Evolutionary conservation across 2,888 invertebrate genomes (phyloP).

Genomic region (Drosophila lutescens): DNA sequence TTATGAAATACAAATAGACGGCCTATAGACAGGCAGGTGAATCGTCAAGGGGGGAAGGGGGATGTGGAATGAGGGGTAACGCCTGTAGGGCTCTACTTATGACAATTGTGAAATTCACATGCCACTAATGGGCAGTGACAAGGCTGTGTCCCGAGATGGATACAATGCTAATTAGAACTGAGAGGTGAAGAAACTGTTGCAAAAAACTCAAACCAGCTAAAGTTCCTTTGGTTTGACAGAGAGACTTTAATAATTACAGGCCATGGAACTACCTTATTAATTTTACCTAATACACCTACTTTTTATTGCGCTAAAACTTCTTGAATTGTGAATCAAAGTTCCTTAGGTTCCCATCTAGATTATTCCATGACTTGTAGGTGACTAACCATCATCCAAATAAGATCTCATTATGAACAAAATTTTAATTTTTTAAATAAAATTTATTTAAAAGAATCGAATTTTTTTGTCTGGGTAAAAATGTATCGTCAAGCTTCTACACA

Average conservation of each 20-base stretch:
- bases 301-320: background rate
- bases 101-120: constrained; percentile 62
- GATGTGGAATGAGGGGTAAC: constrained; percentile 1
- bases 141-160: constrained; percentile 17
- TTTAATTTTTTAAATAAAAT: too few relatives aligned
- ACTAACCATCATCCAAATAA: background rate
- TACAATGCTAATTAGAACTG: constrained; percentile 39
- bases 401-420: background rate
- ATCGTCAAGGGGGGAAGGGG: constrained; percentile 4
- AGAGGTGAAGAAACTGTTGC: constrained; percentile 9
- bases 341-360: background rate
- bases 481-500: too few relatives aligned
- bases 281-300: background rate
- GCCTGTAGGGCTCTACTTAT: constrained; percentile 32
- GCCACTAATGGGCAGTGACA: constrained; percentile 42
- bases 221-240: background rate
- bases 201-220: background rate
- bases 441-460: too few relatives aligned
- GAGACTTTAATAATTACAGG: background rate
- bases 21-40: constrained; percentile 34
- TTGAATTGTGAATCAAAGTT: background rate
- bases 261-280: background rate
- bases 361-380: background rate
- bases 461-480: too few relatives aligned
- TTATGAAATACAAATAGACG: constrained; percentile 70